phyloP scores from a whole-genome alignment of 2,113 vertebrate genomes.

The Platysternon megacephalum region DNA sequence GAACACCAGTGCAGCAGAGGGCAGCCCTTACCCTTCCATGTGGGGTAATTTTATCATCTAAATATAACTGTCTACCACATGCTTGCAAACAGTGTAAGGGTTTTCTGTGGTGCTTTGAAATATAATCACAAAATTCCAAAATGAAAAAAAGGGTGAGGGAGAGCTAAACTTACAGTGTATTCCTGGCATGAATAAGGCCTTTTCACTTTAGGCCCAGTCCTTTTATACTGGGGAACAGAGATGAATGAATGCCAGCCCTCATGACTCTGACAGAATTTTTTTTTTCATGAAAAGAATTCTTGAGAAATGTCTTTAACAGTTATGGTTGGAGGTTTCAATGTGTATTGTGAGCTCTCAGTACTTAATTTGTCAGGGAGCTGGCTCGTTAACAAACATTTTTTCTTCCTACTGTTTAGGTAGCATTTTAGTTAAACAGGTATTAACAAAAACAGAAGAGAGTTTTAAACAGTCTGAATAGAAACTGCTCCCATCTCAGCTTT shows the following conservation, averaged over 20 bases:
- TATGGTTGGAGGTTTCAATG: not conserved
- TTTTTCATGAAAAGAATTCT: not conserved
- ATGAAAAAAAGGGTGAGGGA: not conserved
- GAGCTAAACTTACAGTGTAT: accelerated
- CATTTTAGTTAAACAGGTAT: not conserved
- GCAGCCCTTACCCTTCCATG: not conserved
- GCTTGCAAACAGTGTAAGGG: not conserved
- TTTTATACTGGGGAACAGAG: not conserved
- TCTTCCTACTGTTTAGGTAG: not conserved
- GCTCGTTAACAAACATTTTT: not conserved
- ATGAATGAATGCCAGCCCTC: not conserved
- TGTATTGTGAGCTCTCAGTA: not conserved
- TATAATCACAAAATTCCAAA: accelerated
- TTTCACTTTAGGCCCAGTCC: not conserved
- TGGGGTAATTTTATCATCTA: not conserved
- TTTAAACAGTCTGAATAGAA: not conserved
- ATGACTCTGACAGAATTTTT: not conserved
- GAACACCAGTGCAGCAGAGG: not conserved
- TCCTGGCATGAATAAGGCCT: not conserved
- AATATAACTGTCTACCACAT: not conserved
- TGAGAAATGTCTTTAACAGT: not conserved
- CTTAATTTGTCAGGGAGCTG: not conserved
- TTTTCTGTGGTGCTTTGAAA: not conserved
- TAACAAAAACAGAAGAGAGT: not conserved
- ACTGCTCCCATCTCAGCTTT: accelerated